Conservation (phyloP, 2,113 vertebrate genomes). For the Vanacampus margaritifer region DNA sequence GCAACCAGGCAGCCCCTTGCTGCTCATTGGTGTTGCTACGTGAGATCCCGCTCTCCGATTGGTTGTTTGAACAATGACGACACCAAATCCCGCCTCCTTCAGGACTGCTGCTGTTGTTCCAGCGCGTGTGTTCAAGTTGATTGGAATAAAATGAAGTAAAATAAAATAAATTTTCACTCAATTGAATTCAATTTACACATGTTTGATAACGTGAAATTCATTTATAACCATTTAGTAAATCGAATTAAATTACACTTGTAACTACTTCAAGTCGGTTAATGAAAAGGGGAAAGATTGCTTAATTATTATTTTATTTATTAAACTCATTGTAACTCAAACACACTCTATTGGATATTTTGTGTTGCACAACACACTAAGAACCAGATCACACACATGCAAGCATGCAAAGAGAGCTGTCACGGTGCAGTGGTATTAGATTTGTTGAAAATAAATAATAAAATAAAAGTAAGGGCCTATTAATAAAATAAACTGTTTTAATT, state of each 20-base stretch:
- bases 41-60: slow-evolving; percentile 37
- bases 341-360: too few relatives aligned
- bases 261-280: too few relatives aligned
- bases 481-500: neutral
- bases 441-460: neutral
- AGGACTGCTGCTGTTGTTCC: neutral
- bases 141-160: neutral
- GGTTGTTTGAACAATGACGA: slow-evolving; percentile 14
- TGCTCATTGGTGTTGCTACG: slow-evolving; percentile 66
- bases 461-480: neutral
- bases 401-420: neutral
- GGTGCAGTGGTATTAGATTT: neutral
- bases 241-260: neutral
- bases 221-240: neutral
- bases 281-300: neutral
- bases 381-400: neutral
- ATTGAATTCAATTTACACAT: neutral
- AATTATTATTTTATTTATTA: neutral
- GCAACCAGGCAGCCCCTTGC: slow-evolving; percentile 50
- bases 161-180: neutral
- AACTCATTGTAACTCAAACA: neutral
- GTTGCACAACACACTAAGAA: neutral
- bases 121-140: neutral
- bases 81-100: slow-evolving; percentile 41
- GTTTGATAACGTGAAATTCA: neutral